Percentiles rank a stretch among this genome's conserved stretches.
phyloP scores from a whole-genome alignment of 2,113 vertebrate species.

The Ellobius talpinus region DNA sequence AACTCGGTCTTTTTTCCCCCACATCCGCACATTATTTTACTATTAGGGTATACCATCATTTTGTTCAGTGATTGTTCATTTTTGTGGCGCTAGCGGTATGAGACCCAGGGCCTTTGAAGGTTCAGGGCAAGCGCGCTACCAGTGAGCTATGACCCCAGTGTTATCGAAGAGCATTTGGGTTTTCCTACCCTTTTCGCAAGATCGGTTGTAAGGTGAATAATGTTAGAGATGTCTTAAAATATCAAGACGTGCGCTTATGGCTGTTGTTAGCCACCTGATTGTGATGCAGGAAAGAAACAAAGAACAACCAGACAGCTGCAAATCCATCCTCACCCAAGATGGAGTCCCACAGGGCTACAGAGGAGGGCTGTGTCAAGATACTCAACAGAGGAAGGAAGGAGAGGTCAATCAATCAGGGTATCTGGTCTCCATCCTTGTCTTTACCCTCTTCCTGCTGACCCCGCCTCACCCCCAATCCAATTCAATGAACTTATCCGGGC shows the following conservation, averaged over 20 bases:
- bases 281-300: neutral
- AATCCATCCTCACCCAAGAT: conserved; percentile 36
- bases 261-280: neutral
- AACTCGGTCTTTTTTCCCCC: neutral
- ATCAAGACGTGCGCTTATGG: conserved; percentile 9
- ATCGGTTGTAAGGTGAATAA: neutral
- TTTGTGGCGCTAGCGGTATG: neutral
- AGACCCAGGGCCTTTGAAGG: neutral
- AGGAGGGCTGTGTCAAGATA: neutral
- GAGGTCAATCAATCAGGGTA: neutral
- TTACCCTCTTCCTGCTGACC: neutral
- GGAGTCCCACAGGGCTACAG: neutral
- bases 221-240: conserved; percentile 36
- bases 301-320: neutral
- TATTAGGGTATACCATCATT: neutral
- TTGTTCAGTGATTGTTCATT: neutral
- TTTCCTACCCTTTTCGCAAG: conserved; percentile 17
- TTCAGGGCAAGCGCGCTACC: neutral
- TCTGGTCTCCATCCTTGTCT: neutral
- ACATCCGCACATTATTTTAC: neutral
- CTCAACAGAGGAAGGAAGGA: neutral
- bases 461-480: neutral
- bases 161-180: neutral
- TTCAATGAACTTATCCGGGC: neutral
- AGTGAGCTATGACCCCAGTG: neutral